These are phyloP conservation scores for Camelus bactrianus DNA, from an alignment of 2,113 vertebrate species.

Conservation along the genomic window DNA sequence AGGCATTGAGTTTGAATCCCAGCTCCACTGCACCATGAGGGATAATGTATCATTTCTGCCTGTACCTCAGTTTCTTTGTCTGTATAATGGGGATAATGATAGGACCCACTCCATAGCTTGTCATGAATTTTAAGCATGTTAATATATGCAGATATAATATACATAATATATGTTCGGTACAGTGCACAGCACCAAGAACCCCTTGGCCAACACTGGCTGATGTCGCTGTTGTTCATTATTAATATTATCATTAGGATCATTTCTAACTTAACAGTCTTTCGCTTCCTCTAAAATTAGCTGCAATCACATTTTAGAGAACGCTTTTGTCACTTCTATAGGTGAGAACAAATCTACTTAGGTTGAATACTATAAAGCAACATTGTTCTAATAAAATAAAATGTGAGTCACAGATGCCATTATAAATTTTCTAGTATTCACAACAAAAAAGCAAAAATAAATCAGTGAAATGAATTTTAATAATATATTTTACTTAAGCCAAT, in stretches of 20 bases:
- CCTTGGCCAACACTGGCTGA: background rate
- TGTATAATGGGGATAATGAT: background rate
- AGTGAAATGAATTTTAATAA: background rate
- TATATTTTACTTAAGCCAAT: too few species aligned
- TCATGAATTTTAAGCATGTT: background rate
- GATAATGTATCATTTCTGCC: background rate
- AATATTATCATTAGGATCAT: background rate
- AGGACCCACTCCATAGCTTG: background rate
- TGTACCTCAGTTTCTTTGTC: background rate
- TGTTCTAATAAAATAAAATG: background rate
- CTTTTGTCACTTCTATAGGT: background rate
- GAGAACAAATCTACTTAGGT: background rate
- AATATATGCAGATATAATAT: background rate
- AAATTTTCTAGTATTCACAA: background rate
- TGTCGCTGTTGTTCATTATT: background rate
- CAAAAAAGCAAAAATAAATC: background rate
- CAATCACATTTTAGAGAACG: background rate
- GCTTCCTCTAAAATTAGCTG: constrained; percentile 36
- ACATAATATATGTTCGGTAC: background rate
- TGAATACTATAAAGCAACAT: background rate
- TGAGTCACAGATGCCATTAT: background rate
- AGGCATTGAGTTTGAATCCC: background rate
- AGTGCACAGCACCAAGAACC: background rate
- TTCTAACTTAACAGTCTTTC: background rate
- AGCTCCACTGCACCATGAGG: background rate